phyloP scores from a whole-genome alignment of 2,888 invertebrate species.

The Drosophila emarginata region DNA sequence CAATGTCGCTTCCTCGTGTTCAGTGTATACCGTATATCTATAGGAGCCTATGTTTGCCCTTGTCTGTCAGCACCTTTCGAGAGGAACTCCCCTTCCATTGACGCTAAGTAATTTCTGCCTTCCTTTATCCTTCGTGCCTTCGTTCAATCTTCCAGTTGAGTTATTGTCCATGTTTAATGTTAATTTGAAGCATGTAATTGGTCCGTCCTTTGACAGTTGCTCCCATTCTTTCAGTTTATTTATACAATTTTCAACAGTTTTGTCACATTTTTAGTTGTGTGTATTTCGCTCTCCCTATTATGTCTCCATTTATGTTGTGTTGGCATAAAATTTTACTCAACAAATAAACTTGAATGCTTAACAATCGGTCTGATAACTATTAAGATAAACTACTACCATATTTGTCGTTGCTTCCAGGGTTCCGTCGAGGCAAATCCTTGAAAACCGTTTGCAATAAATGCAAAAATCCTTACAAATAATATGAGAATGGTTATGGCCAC shows the following conservation, averaged over 20 bases:
- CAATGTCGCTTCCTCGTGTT: not conserved
- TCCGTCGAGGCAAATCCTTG: slow-evolving; percentile 61
- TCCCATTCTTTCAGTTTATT: slow-evolving; percentile 53
- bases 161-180: slow-evolving; percentile 54
- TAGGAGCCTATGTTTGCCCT: slow-evolving; percentile 17
- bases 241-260: slow-evolving; percentile 53
- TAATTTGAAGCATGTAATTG: slow-evolving; percentile 59
- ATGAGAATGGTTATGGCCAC: slow-evolving; percentile 71
- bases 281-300: slow-evolving; percentile 24
- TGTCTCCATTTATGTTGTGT: slow-evolving; percentile 68
- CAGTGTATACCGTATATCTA: no score
- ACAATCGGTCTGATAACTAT: slow-evolving; percentile 71
- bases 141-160: slow-evolving; percentile 37
- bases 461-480: slow-evolving; percentile 79
- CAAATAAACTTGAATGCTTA: slow-evolving; percentile 59
- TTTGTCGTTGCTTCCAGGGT: slow-evolving; percentile 37
- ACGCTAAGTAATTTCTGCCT: slow-evolving; percentile 7
- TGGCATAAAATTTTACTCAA: slow-evolving; percentile 61
- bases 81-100: slow-evolving; percentile 34
- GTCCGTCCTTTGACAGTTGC: slow-evolving; percentile 10
- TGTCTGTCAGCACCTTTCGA: slow-evolving; percentile 39
- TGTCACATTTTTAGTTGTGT: slow-evolving; percentile 37
- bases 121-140: not conserved
- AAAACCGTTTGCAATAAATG: slow-evolving; percentile 73
- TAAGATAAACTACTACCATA: slow-evolving; percentile 68